Percentiles rank a stretch among this genome's conserved stretches.
Evolutionary conservation across 1,140 invertebrate species (phyloP).

Genomic region (Diuraphis noxia): DNA sequence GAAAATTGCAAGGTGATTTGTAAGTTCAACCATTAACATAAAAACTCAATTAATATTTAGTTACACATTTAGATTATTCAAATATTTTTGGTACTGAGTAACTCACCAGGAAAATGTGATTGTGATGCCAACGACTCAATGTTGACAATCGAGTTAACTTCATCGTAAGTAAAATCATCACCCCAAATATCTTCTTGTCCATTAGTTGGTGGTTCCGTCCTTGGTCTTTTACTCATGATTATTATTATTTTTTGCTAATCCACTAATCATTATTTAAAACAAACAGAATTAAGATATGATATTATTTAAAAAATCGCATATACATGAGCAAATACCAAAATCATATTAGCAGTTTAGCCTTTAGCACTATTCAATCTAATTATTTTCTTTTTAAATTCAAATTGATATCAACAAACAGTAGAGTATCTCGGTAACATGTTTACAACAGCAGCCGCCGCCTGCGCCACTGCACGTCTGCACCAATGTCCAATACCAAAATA

Average conservation of each 20-base stretch:
- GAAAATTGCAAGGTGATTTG: background rate
- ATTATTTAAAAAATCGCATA: background rate
- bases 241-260: background rate
- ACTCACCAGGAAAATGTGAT: conserved; percentile 10
- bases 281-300: background rate
- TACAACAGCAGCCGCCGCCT: too few species aligned
- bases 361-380: background rate
- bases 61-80: background rate
- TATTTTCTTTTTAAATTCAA: background rate
- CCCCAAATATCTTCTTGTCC: conserved; percentile 44
- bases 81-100: background rate
- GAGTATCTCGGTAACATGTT: too few species aligned
- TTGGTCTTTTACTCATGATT: conserved; percentile 48
- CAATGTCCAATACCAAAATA: too few species aligned
- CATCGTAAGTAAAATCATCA: conserved; percentile 41
- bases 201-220: background rate
- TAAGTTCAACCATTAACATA: too few species aligned
- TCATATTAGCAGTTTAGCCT: background rate
- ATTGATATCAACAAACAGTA: too few species aligned
- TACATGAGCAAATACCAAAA: background rate
- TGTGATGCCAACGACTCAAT: conserved; percentile 38
- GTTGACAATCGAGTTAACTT: conserved; percentile 35
- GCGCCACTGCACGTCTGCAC: too few species aligned
- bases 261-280: background rate
- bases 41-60: background rate